A percentile compares a stretch with the other conserved stretches of the same genome.
Conservation (phyloP, 2,797 vertebrate genomes). For the Megalops cyprinoides region DNA sequence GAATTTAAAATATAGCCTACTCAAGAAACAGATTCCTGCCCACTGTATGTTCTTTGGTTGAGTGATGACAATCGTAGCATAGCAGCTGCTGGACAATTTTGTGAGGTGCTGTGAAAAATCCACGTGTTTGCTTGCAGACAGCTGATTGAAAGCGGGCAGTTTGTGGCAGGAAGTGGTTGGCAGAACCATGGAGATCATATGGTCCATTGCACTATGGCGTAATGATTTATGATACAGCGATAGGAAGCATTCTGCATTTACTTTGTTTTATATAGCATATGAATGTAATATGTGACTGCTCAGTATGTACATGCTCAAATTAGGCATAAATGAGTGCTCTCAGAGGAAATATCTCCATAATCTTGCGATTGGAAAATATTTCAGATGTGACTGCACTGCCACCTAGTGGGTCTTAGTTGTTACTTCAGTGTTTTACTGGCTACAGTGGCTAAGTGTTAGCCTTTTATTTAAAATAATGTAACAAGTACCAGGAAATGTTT, state of each 20-base stretch:
- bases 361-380: constrained; percentile 74
- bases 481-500: constrained; percentile 63
- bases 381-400: constrained; percentile 84
- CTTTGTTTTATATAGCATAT: constrained; percentile 65
- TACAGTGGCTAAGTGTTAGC: constrained; percentile 67
- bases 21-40: neutral
- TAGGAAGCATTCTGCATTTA: constrained; percentile 55
- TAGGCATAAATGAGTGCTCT: constrained; percentile 84
- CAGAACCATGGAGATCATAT: constrained; percentile 47
- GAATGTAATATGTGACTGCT: constrained; percentile 81
- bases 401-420: constrained; percentile 79
- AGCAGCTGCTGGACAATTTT: neutral
- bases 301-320: constrained; percentile 90
- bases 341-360: constrained; percentile 85
- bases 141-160: constrained; percentile 62
- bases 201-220: constrained; percentile 49
- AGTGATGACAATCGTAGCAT: neutral
- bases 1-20: neutral
- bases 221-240: constrained; percentile 44
- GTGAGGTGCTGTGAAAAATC: neutral
- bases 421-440: constrained; percentile 75
- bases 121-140: constrained; percentile 53
- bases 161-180: constrained; percentile 51
- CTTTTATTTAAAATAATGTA: constrained; percentile 76
- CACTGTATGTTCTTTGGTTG: neutral